phyloP scores from a whole-genome alignment of 2,888 invertebrate genomes.

The Aphidoletes aphidimyza region DNA sequence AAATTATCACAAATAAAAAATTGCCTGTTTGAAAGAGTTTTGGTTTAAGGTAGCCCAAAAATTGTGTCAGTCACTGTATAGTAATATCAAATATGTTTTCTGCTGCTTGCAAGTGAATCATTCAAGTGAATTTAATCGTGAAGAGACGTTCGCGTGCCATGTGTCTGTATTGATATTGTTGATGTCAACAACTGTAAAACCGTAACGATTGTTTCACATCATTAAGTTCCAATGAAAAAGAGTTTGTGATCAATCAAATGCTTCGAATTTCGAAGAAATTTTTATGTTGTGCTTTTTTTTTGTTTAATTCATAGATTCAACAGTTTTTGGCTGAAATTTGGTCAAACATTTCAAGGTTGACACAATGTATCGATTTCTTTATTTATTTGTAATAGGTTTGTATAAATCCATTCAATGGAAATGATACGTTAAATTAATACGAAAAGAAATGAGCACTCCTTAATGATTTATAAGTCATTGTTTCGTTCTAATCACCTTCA shows the following conservation, averaged over 20 bases:
- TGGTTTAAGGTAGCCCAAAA: too few relatives aligned
- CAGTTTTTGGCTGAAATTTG: neutral
- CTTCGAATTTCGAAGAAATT: neutral
- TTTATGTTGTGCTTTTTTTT: neutral
- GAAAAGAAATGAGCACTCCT: neutral
- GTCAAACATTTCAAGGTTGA: neutral
- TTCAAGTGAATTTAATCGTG: too few relatives aligned
- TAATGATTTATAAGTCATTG: neutral
- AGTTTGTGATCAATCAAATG: neutral
- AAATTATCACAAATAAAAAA: too few relatives aligned
- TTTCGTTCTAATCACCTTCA: neutral
- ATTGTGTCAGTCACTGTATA: too few relatives aligned
- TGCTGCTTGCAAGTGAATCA: neutral
- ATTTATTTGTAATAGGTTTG: slow-evolving; percentile 15
- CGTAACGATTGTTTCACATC: neutral
- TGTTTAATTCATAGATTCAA: too few relatives aligned
- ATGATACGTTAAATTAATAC: neutral
- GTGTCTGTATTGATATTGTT: neutral
- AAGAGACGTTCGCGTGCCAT: neutral
- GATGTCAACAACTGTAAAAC: neutral
- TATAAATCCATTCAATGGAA: neutral
- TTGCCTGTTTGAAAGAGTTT: too few relatives aligned
- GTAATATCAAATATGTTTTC: neutral
- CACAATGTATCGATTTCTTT: neutral
- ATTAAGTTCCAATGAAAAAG: neutral